These are phyloP conservation scores for Caenorhabditis drosophilae DNA, from an alignment of 2,888 invertebrate species.

Conservation along the genomic window DNA sequence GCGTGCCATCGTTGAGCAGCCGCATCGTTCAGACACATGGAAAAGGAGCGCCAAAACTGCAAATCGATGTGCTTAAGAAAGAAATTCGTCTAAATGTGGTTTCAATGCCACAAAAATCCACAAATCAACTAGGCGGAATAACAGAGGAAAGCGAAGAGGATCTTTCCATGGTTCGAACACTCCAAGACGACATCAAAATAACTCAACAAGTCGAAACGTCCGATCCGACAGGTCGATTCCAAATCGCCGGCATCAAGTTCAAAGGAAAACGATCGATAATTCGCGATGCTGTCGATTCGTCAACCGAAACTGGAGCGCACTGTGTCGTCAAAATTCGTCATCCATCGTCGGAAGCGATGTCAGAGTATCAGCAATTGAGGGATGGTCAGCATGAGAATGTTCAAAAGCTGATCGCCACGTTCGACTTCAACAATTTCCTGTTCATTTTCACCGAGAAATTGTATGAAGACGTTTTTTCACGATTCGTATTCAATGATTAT, in stretches of 20 bases:
- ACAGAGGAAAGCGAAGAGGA: slow-evolving; percentile 55
- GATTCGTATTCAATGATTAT: slow-evolving; percentile 86
- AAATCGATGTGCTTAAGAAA: slow-evolving; percentile 72
- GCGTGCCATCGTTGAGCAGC: slow-evolving; percentile 82
- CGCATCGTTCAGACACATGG: slow-evolving; percentile 68
- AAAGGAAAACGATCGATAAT: slow-evolving; percentile 87
- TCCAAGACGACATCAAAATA: slow-evolving; percentile 13
- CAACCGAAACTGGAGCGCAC: slow-evolving; percentile 76
- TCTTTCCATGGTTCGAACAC: slow-evolving; percentile 14
- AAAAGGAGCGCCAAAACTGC: slow-evolving; percentile 74
- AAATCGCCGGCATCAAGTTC: slow-evolving; percentile 50
- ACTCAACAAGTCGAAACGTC: slow-evolving; percentile 31
- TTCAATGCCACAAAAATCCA: slow-evolving; percentile 44
- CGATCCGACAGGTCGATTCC: slow-evolving; percentile 46
- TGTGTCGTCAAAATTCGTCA: slow-evolving; percentile 82
- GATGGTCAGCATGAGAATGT: slow-evolving; percentile 84
- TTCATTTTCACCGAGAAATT: slow-evolving; percentile 72
- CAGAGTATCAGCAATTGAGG: slow-evolving; percentile 84
- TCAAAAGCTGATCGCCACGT: slow-evolving; percentile 73
- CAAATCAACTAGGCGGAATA: slow-evolving; percentile 43
- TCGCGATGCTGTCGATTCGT: slow-evolving; percentile 80
- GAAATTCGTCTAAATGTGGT: slow-evolving; percentile 53
- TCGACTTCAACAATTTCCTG: slow-evolving; percentile 70
- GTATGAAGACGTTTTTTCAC: slow-evolving; percentile 82
- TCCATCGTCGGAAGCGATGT: slow-evolving; percentile 73